Evolutionary conservation across 64 coral and sea anemone species (phyloP).

Genomic region (Dendrophyllia cribrosa): DNA sequence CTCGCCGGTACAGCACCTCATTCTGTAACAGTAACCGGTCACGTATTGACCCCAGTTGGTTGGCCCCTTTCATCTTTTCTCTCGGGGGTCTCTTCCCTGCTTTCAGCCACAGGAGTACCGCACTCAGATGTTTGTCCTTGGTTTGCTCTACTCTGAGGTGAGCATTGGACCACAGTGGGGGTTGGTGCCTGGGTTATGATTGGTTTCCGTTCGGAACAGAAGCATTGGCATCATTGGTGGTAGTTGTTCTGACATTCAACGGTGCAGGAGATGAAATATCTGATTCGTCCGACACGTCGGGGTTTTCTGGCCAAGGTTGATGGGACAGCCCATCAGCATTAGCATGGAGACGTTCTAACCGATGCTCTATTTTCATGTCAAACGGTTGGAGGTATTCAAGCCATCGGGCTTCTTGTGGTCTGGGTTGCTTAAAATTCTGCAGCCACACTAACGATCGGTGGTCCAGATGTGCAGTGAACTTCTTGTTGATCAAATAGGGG

Average conservation of each 20-base stretch:
- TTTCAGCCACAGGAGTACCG: too few species aligned
- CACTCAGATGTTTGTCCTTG: not conserved
- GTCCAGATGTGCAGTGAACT: not conserved
- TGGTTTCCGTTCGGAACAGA: not conserved
- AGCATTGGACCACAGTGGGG: not conserved
- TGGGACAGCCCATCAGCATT: slow-evolving; percentile 62
- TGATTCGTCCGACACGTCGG: not conserved
- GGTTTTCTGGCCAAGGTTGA: not conserved
- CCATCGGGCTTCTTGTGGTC: too few species aligned
- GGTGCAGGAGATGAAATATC: not conserved
- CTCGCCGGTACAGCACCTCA: slow-evolving; percentile 18
- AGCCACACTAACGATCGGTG: slow-evolving; percentile 60
- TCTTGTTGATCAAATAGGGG: slow-evolving; percentile 30
- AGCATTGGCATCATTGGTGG: not conserved
- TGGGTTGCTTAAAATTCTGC: slow-evolving; percentile 22
- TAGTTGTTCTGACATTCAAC: not conserved
- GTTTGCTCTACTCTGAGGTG: not conserved
- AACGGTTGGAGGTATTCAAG: too few species aligned
- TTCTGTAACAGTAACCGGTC: slow-evolving; percentile 14
- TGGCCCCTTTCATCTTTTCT: too few species aligned
- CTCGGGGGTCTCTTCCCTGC: not conserved
- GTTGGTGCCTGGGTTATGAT: not conserved
- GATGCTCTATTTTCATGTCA: not conserved
- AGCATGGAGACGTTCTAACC: slow-evolving; percentile 8
- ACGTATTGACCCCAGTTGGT: slow-evolving; percentile 34